Percentiles rank a stretch among this genome's conserved stretches.
phyloP scores from a whole-genome alignment of 1,140 invertebrate genomes.

The Aricia agestis region DNA sequence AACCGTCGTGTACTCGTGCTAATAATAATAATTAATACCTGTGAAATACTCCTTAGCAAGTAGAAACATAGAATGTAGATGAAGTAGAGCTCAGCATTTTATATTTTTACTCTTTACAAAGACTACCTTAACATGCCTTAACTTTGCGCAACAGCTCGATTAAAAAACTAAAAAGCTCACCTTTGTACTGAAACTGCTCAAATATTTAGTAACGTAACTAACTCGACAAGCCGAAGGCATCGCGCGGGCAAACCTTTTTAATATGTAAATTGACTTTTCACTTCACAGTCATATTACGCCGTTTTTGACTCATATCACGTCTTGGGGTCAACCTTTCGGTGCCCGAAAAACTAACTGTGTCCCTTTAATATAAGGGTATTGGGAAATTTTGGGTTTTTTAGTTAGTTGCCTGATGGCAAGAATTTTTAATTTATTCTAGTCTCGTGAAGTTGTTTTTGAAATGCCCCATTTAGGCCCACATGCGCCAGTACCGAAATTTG shows the following conservation, averaged over 20 bases:
- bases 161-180: neutral
- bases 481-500: too few relatives aligned
- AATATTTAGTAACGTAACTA: neutral
- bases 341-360: neutral
- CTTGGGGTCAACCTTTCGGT: neutral
- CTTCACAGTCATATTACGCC: neutral
- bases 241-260: neutral
- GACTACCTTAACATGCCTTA: neutral
- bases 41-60: too few relatives aligned
- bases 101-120: neutral
- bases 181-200: neutral
- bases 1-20: too few relatives aligned
- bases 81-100: too few relatives aligned
- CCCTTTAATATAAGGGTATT: neutral
- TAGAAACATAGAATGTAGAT: too few relatives aligned
- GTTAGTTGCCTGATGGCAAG: neutral
- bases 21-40: too few relatives aligned
- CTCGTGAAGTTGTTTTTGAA: too few relatives aligned
- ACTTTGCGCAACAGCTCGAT: neutral
- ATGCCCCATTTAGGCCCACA: too few relatives aligned
- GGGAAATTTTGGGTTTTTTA: neutral
- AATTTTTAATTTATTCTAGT: too few relatives aligned
- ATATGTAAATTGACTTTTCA: neutral
- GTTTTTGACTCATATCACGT: constrained; percentile 3
- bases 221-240: neutral